Conservation (phyloP, 2,888 invertebrate genomes). For the Cheilosia pagana region DNA sequence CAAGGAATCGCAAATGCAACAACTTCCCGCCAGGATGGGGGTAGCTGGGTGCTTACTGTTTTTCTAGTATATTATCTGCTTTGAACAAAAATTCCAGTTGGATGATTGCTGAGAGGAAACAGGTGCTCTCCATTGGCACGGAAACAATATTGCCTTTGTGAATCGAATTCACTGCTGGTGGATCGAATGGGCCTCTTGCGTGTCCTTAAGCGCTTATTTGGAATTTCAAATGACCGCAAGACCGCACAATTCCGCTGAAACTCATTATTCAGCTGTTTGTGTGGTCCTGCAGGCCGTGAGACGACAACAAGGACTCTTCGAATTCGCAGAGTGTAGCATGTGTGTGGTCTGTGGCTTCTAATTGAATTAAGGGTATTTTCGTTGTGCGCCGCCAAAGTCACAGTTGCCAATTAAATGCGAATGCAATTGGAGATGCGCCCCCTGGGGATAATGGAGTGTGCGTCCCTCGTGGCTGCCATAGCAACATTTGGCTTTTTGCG, state of each 20-base stretch:
- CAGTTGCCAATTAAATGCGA: constrained; percentile 73
- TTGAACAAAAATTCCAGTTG: constrained; percentile 33
- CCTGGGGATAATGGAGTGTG: constrained; percentile 37
- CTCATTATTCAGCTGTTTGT: constrained; percentile 42
- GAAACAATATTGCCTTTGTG: constrained; percentile 15
- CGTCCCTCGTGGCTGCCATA: constrained; percentile 27
- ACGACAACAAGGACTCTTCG: constrained; percentile 58
- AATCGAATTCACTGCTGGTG: constrained; percentile 5
- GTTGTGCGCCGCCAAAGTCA: constrained; percentile 65
- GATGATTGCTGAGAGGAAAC: constrained; percentile 40
- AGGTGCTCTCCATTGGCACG: constrained; percentile 44
- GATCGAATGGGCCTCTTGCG: not conserved
- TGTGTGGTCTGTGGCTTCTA: constrained; percentile 73
- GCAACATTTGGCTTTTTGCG: constrained; percentile 37
- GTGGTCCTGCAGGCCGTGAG: constrained; percentile 45
- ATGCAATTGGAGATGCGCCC: constrained; percentile 60
- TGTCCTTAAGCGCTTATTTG: constrained; percentile 47
- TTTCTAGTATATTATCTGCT: constrained; percentile 14
- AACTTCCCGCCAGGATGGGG: constrained; percentile 10
- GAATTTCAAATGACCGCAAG: constrained; percentile 65
- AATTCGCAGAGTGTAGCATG: constrained; percentile 45
- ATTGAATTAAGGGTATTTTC: constrained; percentile 73
- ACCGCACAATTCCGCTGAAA: constrained; percentile 48
- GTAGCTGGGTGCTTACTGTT: not conserved
- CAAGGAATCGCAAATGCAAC: constrained; percentile 34